Evolutionary conservation across 2,888 invertebrate genomes (phyloP).

Genomic region (Punctoribates punctum): DNA sequence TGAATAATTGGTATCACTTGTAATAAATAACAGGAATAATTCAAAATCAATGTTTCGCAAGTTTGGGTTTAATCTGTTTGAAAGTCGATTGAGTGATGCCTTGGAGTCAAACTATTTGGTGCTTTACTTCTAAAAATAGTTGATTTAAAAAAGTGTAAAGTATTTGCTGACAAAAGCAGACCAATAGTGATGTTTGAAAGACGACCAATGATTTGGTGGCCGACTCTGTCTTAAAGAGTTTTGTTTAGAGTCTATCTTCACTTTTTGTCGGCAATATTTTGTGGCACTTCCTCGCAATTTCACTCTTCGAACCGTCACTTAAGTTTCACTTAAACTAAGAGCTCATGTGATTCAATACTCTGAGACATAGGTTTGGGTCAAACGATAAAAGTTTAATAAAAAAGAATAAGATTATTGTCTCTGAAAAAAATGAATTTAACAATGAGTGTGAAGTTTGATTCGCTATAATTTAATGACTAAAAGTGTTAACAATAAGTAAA

Average conservation of each 20-base stretch:
- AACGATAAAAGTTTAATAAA: constrained; percentile 13
- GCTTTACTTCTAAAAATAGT: neutral
- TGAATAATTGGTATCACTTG: too few relatives aligned
- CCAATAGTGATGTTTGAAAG: constrained; percentile 21
- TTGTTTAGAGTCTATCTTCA: neutral
- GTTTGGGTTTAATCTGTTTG: neutral
- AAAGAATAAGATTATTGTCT: neutral
- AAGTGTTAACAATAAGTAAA: constrained; percentile 2
- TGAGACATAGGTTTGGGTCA: neutral
- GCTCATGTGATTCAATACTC: neutral
- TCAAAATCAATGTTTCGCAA: too few relatives aligned
- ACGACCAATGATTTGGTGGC: neutral
- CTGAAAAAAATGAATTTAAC: constrained; percentile 1
- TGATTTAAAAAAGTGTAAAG: constrained; percentile 7
- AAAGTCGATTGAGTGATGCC: too few relatives aligned
- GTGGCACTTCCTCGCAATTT: neutral
- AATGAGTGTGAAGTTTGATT: constrained; percentile 2
- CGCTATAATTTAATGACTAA: constrained; percentile 1
- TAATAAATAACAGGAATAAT: too few relatives aligned
- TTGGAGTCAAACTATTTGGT: neutral
- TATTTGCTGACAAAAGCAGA: constrained; percentile 34
- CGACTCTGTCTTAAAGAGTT: neutral
- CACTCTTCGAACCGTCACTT: neutral
- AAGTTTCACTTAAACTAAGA: constrained; percentile 10
- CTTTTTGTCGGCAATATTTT: neutral